These are phyloP conservation scores for Acleris holmiana DNA, from an alignment of 2,888 invertebrate species.

Conservation along the genomic window DNA sequence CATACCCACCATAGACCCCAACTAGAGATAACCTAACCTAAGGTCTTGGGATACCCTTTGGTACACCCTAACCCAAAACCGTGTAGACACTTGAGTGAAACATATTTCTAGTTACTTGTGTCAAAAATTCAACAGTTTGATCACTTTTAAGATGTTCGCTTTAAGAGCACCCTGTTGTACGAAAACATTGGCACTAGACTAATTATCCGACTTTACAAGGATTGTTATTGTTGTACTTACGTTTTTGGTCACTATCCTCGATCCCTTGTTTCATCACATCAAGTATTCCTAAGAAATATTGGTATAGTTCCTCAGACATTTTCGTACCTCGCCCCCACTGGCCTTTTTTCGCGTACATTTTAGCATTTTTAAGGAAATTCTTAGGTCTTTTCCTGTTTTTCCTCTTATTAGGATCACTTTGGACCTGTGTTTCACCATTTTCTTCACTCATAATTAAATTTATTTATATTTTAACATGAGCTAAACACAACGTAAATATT, in stretches of 20 bases:
- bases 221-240: conserved; percentile 64
- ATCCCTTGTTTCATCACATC: conserved; percentile 88
- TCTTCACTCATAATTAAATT: conserved; percentile 60
- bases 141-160: too few species aligned
- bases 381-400: conserved; percentile 86
- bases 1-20: too few species aligned
- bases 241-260: conserved; percentile 88
- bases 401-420: conserved; percentile 59
- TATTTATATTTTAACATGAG: background rate
- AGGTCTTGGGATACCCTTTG: too few species aligned
- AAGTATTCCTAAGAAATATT: conserved; percentile 90
- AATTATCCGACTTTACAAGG: too few species aligned
- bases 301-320: conserved; percentile 89
- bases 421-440: conserved; percentile 52
- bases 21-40: too few species aligned
- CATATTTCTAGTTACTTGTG: too few species aligned
- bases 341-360: conserved; percentile 90
- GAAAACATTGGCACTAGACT: too few species aligned
- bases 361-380: conserved; percentile 88
- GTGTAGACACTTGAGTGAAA: too few species aligned
- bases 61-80: too few species aligned
- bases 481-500: conserved; percentile 3
- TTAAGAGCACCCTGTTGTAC: background rate
- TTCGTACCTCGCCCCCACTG: conserved; percentile 88
- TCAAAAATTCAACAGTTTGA: too few species aligned